A percentile compares a stretch with the other conserved stretches of the same genome.
These are phyloP conservation scores for Drosophila neonasuta DNA, from an alignment of 2,888 invertebrate genomes.

Conservation along the genomic window DNA sequence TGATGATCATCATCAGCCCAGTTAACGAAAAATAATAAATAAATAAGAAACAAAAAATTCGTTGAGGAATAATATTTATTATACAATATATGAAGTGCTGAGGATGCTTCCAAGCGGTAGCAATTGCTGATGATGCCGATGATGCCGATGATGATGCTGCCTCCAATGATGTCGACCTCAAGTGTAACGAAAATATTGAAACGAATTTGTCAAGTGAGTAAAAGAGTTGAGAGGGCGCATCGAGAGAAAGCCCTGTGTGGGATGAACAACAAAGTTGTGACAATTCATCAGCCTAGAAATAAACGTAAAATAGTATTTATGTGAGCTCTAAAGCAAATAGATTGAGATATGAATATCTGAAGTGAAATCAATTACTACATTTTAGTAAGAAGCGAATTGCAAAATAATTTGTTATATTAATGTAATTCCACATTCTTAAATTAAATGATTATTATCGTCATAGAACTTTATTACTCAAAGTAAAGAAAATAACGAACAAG, in stretches of 20 bases:
- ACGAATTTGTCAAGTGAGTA: slow-evolving; percentile 65
- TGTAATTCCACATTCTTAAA: too few species aligned
- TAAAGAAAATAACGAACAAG: too few species aligned
- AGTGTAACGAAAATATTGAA: slow-evolving; percentile 75
- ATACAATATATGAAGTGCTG: slow-evolving; percentile 63
- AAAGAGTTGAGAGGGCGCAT: slow-evolving; percentile 4
- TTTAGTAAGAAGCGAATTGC: too few species aligned
- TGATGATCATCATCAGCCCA: slow-evolving; percentile 7
- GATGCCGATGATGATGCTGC: slow-evolving; percentile 18
- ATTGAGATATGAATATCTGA: too few species aligned
- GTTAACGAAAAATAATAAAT: slow-evolving; percentile 30
- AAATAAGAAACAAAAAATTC: slow-evolving; percentile 23
- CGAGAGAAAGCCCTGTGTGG: slow-evolving; percentile 33
- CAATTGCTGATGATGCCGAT: slow-evolving; percentile 37
- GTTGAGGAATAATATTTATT: slow-evolving; percentile 68
- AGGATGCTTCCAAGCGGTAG: slow-evolving; percentile 58
- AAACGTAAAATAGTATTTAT: background rate
- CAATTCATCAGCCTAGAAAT: slow-evolving; percentile 2
- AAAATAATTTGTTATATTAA: too few species aligned
- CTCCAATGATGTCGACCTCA: slow-evolving; percentile 35
- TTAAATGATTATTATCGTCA: too few species aligned
- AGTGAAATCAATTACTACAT: too few species aligned
- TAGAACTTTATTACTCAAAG: too few species aligned
- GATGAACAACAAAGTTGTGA: slow-evolving; percentile 17
- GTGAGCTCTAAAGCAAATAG: background rate